Conservation (phyloP, 2,113 vertebrate genomes). For the Albula goreensis region DNA sequence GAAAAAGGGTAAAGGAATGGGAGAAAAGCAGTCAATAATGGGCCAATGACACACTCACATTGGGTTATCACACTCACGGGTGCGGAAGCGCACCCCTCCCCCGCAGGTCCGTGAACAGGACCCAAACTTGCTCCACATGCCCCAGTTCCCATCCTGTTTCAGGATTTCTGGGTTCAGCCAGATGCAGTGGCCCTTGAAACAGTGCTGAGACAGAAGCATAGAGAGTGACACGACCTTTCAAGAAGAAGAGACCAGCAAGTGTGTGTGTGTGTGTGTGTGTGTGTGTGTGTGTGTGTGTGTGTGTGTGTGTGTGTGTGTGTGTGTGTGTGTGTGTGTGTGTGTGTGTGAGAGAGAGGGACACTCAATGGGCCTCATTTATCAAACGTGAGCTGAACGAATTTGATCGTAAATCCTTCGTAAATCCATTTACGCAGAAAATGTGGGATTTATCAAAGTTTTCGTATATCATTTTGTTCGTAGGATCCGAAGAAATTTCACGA, state of each 20-base stretch:
- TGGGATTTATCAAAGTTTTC: no score
- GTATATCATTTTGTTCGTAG: no score
- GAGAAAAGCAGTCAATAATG: not conserved
- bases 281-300: not conserved
- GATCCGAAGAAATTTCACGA: no score
- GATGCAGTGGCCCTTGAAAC: constrained; percentile 97
- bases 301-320: not conserved
- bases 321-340: not conserved
- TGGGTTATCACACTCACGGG: constrained; percentile 89
- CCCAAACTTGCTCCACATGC: constrained; percentile 91
- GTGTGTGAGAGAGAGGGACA: not conserved
- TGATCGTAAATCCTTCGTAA: no score
- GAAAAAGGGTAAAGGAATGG: not conserved
- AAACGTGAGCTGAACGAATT: no score
- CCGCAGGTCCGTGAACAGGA: constrained; percentile 90
- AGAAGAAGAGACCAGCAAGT: not conserved
- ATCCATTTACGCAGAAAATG: no score
- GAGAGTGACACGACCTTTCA: not conserved
- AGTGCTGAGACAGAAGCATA: constrained; percentile 75
- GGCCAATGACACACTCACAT: constrained; percentile 70
- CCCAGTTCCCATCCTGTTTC: constrained; percentile 96
- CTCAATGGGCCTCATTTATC: no score
- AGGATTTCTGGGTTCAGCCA: constrained; percentile 93
- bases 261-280: not conserved
- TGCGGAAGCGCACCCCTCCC: constrained; percentile 88